Evolutionary conservation across 2,888 invertebrate genomes (phyloP).

Genomic region (Ophion ventricosus): DNA sequence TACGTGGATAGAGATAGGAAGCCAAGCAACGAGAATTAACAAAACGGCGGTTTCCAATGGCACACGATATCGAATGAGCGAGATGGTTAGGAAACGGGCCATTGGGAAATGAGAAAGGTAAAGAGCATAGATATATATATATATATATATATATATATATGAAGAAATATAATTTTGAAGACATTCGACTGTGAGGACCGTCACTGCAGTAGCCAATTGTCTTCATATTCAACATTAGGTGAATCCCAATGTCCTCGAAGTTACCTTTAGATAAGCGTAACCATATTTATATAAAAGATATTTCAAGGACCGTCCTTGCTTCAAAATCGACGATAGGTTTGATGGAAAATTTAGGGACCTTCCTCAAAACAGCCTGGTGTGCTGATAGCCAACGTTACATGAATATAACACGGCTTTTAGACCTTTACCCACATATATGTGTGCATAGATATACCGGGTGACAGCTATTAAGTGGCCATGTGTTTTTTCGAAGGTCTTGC

Average conservation of each 20-base stretch:
- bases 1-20: slow-evolving; percentile 5
- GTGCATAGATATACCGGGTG: neutral
- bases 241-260: too few species aligned
- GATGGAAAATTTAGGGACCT: too few species aligned
- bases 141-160: neutral
- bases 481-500: too few species aligned
- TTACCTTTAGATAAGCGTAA: neutral
- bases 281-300: neutral
- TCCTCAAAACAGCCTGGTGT: neutral
- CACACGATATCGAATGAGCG: neutral
- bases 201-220: too few species aligned
- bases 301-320: neutral
- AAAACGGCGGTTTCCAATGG: neutral
- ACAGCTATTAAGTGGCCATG: neutral
- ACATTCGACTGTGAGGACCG: neutral
- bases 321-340: neutral
- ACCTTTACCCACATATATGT: neutral
- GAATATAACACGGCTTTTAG: too few species aligned
- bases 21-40: slow-evolving; percentile 1
- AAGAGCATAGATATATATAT: neutral
- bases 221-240: too few species aligned
- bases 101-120: neutral
- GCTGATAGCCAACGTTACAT: neutral
- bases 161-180: neutral
- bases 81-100: neutral